Base-by-base conservation (phyloP, 2,797 vertebrate genomes). In the Catharus ustulatus region DNA sequence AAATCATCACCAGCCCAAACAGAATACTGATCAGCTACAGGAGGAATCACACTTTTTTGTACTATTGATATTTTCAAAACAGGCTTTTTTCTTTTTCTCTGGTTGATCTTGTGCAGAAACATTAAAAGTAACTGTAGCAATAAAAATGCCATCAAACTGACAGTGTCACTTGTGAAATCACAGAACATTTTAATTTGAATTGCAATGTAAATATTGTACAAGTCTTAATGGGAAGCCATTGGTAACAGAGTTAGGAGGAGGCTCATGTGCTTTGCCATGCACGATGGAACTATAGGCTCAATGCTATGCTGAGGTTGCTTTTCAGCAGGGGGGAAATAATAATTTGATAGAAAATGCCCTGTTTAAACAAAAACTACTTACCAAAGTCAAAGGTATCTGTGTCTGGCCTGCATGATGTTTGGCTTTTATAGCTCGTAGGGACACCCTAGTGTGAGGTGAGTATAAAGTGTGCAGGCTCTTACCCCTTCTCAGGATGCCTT, bases 191-290 rank as follows among this genome's bases (percentile, higher is more conserved):
- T 54, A 74, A 69, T 71, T 43, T 69, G 40, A 75, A 84, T 87
- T 78, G 40, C n/a, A 24, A 61, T 48, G 57, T 73, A 80, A 92
- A 73, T 74, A 54, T 48, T 67, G 49, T 45, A 40, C 72, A 40
- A 69, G 34, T 84, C 81, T 71, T 81, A 93, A 89, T 75, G 95
- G 80, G 78, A 95, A 95, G 75, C 22, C 23, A 48, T 24, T 48
- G 46, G 46, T 14, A 63, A 57, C 69, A 92, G 64, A 92, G 20
- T 54, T 68, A 75, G 43, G 63, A 89, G 63, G 43, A 89, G 69
- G 49, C 36, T 67, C 38, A 8, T 6, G 23, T 66, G 62, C 78
- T 88, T 94, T 93, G 45, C 23, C 46, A 24, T 23, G 23, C 54
- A 66, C 94, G 48, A 52, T 84, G 46, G 51, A 87, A 58, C 75